These are phyloP conservation scores for Chromis chromis DNA, from an alignment of 2,797 vertebrate species.

Conservation along the genomic window DNA sequence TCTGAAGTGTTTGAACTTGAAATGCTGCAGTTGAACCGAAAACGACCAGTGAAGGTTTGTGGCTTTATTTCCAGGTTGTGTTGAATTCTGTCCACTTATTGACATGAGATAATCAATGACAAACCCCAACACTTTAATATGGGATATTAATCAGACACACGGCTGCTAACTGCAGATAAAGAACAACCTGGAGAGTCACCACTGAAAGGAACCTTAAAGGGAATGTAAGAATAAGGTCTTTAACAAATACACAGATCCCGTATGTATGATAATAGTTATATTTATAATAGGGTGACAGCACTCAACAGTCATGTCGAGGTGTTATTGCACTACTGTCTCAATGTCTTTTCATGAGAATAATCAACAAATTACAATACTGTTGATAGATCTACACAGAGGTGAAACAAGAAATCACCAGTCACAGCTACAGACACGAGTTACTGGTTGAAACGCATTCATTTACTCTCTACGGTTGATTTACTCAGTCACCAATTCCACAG, in stretches of 20 bases:
- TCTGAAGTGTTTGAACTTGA: slow-evolving; percentile 28
- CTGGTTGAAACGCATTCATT: slow-evolving; percentile 65
- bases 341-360: slow-evolving; percentile 80
- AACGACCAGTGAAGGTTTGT: slow-evolving; percentile 54
- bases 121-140: slow-evolving; percentile 38
- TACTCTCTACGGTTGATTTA: slow-evolving; percentile 32
- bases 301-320: slow-evolving; percentile 77
- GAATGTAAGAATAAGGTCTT: slow-evolving; percentile 61
- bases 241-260: slow-evolving; percentile 68
- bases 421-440: slow-evolving; percentile 76
- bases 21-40: slow-evolving; percentile 68
- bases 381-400: slow-evolving; percentile 79
- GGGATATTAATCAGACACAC: slow-evolving; percentile 29
- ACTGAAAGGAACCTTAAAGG: slow-evolving; percentile 74
- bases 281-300: slow-evolving; percentile 64
- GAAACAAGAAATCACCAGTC: slow-evolving; percentile 81
- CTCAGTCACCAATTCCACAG: slow-evolving; percentile 1
- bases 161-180: slow-evolving; percentile 34
- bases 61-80: slow-evolving; percentile 58
- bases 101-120: slow-evolving; percentile 27
- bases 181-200: slow-evolving; percentile 60
- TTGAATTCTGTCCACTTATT: slow-evolving; percentile 39
- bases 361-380: slow-evolving; percentile 80
- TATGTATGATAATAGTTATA: slow-evolving; percentile 64
- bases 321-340: slow-evolving; percentile 85